A percentile compares a stretch with the other conserved stretches of the same genome.
Conservation (phyloP, 2,888 invertebrate genomes). For the Meliscaeva auricollis region DNA sequence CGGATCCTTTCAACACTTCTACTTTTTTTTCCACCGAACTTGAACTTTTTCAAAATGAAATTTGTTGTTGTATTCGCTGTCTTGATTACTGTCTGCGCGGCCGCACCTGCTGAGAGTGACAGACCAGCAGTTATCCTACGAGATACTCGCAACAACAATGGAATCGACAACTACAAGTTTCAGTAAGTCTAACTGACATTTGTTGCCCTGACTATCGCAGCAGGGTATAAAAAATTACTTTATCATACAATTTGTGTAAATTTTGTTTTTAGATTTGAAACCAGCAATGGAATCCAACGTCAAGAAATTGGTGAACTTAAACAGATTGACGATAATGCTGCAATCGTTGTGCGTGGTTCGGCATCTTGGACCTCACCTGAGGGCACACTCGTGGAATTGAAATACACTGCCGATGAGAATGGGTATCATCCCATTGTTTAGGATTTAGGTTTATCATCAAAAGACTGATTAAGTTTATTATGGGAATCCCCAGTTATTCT, state of each 20-base stretch:
- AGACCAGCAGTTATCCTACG: constrained; percentile 79
- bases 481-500: too few relatives aligned
- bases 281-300: constrained; percentile 84
- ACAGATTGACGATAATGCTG: constrained; percentile 83
- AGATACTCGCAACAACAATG: constrained; percentile 85
- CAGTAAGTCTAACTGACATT: constrained; percentile 83
- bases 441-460: background rate
- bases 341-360: constrained; percentile 86
- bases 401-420: constrained; percentile 85
- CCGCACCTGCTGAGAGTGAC: constrained; percentile 77
- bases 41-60: constrained; percentile 77
- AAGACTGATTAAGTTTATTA: constrained; percentile 4
- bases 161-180: constrained; percentile 86
- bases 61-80: constrained; percentile 82
- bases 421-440: constrained; percentile 84
- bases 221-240: background rate
- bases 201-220: background rate
- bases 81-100: constrained; percentile 81
- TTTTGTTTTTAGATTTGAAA: constrained; percentile 81
- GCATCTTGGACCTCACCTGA: constrained; percentile 86
- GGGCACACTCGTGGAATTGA: constrained; percentile 84
- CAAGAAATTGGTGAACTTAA: constrained; percentile 83
- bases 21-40: background rate
- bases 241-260: background rate
- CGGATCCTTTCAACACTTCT: constrained; percentile 15